Evolutionary conservation across 2,888 invertebrate species (phyloP).

Genomic region (Hyposoter didymator): DNA sequence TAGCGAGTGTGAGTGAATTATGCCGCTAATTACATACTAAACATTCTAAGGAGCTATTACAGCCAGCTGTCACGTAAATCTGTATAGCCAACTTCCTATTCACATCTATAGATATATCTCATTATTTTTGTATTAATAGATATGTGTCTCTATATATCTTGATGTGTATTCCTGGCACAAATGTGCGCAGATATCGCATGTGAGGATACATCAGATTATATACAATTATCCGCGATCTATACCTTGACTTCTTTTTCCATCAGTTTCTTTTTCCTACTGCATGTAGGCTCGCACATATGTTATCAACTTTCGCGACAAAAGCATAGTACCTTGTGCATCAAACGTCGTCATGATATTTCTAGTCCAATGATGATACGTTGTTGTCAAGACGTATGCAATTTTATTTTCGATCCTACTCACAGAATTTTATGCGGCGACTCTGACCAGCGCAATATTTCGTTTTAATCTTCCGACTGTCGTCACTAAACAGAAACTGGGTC

Average conservation of each 20-base stretch:
- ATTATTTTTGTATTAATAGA: background rate
- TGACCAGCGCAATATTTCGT: background rate
- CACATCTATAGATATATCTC: conserved; percentile 6
- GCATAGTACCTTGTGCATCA: background rate
- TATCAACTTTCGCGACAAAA: conserved; percentile 15
- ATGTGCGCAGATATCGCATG: conserved; percentile 32
- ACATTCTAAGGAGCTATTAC: conserved; percentile 42
- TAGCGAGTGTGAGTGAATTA: conserved; percentile 30
- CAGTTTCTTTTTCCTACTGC: background rate
- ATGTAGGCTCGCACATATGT: background rate
- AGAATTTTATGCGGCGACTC: background rate
- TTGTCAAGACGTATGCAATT: background rate
- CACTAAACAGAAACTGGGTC: background rate
- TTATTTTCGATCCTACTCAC: background rate
- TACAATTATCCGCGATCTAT: conserved; percentile 41
- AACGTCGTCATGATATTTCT: background rate
- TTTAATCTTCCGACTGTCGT: background rate
- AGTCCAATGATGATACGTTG: background rate
- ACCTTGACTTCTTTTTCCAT: conserved; percentile 57
- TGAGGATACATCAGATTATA: conserved; percentile 36
- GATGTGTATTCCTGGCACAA: conserved; percentile 22
- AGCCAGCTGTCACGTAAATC: conserved; percentile 50
- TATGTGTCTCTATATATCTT: background rate
- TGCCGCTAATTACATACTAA: conserved; percentile 52
- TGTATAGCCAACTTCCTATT: conserved; percentile 28